Evolutionary conservation across 2,113 vertebrate genomes (phyloP), one percentile per base, ranked within the genome.

Genomic region (Aphyosemion australe): DNA sequence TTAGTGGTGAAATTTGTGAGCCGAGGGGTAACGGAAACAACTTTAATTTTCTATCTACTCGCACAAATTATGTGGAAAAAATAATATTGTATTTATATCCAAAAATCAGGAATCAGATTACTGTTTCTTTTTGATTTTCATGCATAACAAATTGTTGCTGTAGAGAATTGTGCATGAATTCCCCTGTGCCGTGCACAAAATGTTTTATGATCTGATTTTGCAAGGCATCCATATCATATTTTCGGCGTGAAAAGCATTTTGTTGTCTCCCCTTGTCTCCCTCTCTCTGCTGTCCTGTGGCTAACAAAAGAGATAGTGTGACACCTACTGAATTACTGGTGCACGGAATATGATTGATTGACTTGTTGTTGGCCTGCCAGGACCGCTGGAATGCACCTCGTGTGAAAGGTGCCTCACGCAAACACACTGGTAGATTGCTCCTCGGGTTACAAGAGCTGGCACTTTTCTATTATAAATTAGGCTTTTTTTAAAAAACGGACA

Each of bases 271-370:
- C 49, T 72, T 56, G 13, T 53, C 26, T 52, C 26, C 8, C n/a
- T 41, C 55, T 15, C 48, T 20, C 37, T 61, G 68, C 60, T 59
- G 54, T 82, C 53, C 69, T 66, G 71, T 70, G 59, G 66, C 61
- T 58, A 83, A 86, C 82, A 87, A 86, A 85, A 74, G 80, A 85
- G 86, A 83, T 79, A 71, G 62, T 56, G 74, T 84, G 74, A 89
- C 78, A 86, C 67, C 69, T 78, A 73, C 80, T 85, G 51, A 69
- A 84, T 86, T 65, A 84, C 74, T 72, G 65, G 15, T 74, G 69
- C 41, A 45, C 63, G 74, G 42, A 67, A 73, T 61, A 76, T 87
- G 80, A 90, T 84, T 84, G 82, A 88, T 83, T 86, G 85, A 83
- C 87, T 85, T 79, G 84, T 85, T 88, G 83, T 79, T 66, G 71